A percentile compares a stretch with the other conserved stretches of the same genome.
Evolutionary conservation across 2,888 invertebrate genomes (phyloP).

Genomic region (Papilio demoleus): DNA sequence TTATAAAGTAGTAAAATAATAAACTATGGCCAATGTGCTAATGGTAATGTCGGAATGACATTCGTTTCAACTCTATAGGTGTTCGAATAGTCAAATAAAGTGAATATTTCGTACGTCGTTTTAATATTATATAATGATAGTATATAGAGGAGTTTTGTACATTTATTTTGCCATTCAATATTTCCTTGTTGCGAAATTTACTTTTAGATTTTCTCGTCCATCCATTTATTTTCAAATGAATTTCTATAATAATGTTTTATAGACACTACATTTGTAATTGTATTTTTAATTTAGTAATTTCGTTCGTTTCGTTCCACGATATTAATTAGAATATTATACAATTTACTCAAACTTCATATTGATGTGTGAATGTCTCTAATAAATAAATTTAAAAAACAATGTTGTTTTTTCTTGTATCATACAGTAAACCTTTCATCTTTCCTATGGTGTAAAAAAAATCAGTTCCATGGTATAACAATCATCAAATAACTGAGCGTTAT

Average conservation of each 20-base stretch:
- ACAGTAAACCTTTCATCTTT: neutral
- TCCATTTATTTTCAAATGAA: slow-evolving; percentile 6
- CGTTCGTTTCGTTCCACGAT: slow-evolving; percentile 42
- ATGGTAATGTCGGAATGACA: slow-evolving; percentile 13
- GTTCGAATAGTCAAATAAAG: neutral
- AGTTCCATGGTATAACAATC: neutral
- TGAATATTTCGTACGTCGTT: slow-evolving; percentile 27
- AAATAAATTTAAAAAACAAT: slow-evolving; percentile 67
- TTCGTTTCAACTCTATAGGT: slow-evolving; percentile 33
- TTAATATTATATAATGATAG: slow-evolving; percentile 27
- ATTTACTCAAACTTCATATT: slow-evolving; percentile 69
- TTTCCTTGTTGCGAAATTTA: slow-evolving; percentile 12
- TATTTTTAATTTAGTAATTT: slow-evolving; percentile 44
- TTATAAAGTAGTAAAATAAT: slow-evolving; percentile 19
- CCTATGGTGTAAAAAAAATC: neutral
- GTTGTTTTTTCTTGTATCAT: slow-evolving; percentile 37
- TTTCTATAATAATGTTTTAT: slow-evolving; percentile 36
- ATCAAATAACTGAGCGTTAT: neutral
- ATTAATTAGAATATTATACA: slow-evolving; percentile 55
- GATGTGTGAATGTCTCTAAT: slow-evolving; percentile 84
- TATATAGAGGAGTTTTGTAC: slow-evolving; percentile 32
- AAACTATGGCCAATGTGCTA: slow-evolving; percentile 7
- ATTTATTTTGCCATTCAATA: slow-evolving; percentile 31
- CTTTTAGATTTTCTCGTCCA: neutral
- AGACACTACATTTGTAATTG: slow-evolving; percentile 22